Percentiles rank a stretch among this genome's conserved stretches.
These are phyloP conservation scores for Poecilia latipinna DNA, from an alignment of 2,113 vertebrate species.

Conservation along the genomic window DNA sequence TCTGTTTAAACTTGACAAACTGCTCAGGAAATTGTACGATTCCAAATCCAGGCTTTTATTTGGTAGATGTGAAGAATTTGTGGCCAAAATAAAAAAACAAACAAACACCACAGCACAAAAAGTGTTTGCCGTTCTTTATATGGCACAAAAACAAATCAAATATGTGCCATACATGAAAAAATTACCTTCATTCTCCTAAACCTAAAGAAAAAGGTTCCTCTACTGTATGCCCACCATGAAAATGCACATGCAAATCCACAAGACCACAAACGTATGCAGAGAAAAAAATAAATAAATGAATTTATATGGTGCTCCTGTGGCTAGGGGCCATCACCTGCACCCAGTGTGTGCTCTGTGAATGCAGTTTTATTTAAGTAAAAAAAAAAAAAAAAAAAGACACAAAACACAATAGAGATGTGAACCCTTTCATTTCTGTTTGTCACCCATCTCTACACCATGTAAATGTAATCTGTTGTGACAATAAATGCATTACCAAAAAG, in stretches of 20 bases:
- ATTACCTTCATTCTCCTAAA: conserved; percentile 29
- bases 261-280: conserved; percentile 31
- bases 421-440: conserved; percentile 74
- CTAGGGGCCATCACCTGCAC: conserved; percentile 60
- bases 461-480: conserved; percentile 93
- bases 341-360: conserved; percentile 61
- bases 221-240: conserved; percentile 36
- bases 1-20: conserved; percentile 52
- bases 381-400: conserved; percentile 1
- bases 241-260: conserved; percentile 22
- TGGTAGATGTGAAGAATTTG: conserved; percentile 18
- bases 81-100: not conserved
- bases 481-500: conserved; percentile 86
- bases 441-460: conserved; percentile 84
- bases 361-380: conserved; percentile 43
- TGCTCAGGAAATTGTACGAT: conserved; percentile 69
- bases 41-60: conserved; percentile 16
- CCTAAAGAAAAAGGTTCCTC: conserved; percentile 44
- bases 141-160: conserved; percentile 21
- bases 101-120: conserved; percentile 16
- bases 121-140: conserved; percentile 3
- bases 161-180: conserved; percentile 18
- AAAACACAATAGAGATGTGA: conserved; percentile 43
- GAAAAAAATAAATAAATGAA: not conserved
- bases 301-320: conserved; percentile 46